Conservation (phyloP, 2,888 invertebrate genomes). For the Aproaerema taeniolella region DNA sequence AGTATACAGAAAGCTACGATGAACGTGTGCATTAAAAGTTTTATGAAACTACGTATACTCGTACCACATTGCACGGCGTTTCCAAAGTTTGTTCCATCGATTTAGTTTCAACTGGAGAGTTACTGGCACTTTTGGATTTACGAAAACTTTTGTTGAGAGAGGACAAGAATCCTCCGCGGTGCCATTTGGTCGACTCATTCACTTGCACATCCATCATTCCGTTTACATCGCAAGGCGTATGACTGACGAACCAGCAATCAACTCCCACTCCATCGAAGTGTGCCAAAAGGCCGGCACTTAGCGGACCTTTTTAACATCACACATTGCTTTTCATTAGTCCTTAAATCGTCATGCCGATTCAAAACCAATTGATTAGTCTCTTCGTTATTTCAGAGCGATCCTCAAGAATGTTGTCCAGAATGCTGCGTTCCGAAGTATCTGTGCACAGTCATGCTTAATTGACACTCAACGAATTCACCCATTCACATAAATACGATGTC, state of each 20-base stretch:
- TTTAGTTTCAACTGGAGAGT: conserved; percentile 45
- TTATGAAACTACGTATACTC: too few relatives aligned
- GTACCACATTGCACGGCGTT: too few relatives aligned
- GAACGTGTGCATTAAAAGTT: too few relatives aligned
- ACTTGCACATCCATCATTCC: conserved; percentile 64
- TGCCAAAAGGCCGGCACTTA: conserved; percentile 50
- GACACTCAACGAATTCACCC: too few relatives aligned
- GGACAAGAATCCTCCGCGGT: conserved; percentile 66
- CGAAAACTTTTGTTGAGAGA: conserved; percentile 69
- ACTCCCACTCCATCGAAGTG: conserved; percentile 41
- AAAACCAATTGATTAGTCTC: too few relatives aligned
- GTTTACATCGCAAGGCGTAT: conserved; percentile 22
- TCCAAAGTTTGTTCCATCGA: conserved; percentile 42
- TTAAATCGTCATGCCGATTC: too few relatives aligned
- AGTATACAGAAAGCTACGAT: too few relatives aligned
- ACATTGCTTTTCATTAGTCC: conserved; percentile 26
- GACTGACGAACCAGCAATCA: conserved; percentile 28
- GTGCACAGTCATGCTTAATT: too few relatives aligned
- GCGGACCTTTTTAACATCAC: conserved; percentile 29
- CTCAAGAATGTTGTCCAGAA: too few relatives aligned
- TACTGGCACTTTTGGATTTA: conserved; percentile 46
- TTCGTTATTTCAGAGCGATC: too few relatives aligned
- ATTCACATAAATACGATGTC: too few relatives aligned
- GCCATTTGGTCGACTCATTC: conserved; percentile 61
- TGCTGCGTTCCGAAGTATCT: too few relatives aligned